Conservation (phyloP, 1,140 invertebrate species). For the Conopomorpha cramerella region DNA sequence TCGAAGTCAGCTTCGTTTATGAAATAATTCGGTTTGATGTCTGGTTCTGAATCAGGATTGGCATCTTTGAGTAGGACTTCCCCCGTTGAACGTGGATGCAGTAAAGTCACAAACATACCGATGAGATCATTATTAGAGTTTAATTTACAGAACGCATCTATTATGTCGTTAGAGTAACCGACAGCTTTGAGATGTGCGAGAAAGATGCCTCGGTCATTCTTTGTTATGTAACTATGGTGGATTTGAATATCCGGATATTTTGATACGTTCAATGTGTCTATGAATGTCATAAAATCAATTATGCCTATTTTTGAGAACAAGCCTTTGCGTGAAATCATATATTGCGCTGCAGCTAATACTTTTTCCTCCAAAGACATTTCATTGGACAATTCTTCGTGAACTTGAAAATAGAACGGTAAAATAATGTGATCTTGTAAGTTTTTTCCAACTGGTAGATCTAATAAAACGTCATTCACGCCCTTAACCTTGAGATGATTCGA, state of each 20-base stretch:
- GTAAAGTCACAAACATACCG: constrained; percentile 47
- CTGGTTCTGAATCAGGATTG: constrained; percentile 61
- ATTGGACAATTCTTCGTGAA: constrained; percentile 13
- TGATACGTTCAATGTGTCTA: constrained; percentile 18
- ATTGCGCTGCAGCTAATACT: constrained; percentile 20
- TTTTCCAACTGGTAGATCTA: constrained; percentile 71
- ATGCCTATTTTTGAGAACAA: constrained; percentile 25
- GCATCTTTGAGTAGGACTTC: constrained; percentile 31
- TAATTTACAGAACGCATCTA: constrained; percentile 30
- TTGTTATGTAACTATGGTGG: constrained; percentile 22
- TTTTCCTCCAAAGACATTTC: constrained; percentile 14
- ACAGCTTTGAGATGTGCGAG: constrained; percentile 19
- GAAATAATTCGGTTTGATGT: constrained; percentile 81
- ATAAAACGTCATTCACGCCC: constrained; percentile 51
- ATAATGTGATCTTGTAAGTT: constrained; percentile 71
- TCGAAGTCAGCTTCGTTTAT: constrained; percentile 71
- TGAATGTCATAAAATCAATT: constrained; percentile 32
- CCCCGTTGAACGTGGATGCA: constrained; percentile 59
- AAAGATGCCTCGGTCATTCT: constrained; percentile 20
- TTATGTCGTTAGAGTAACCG: constrained; percentile 49
- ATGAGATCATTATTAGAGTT: constrained; percentile 50
- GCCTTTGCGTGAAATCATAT: constrained; percentile 29
- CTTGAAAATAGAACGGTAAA: constrained; percentile 28
- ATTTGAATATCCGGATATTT: constrained; percentile 39
- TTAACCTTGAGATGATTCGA: constrained; percentile 33